Evolutionary conservation across 2,797 vertebrate species (phyloP).

Genomic region (Helarctos malayanus): DNA sequence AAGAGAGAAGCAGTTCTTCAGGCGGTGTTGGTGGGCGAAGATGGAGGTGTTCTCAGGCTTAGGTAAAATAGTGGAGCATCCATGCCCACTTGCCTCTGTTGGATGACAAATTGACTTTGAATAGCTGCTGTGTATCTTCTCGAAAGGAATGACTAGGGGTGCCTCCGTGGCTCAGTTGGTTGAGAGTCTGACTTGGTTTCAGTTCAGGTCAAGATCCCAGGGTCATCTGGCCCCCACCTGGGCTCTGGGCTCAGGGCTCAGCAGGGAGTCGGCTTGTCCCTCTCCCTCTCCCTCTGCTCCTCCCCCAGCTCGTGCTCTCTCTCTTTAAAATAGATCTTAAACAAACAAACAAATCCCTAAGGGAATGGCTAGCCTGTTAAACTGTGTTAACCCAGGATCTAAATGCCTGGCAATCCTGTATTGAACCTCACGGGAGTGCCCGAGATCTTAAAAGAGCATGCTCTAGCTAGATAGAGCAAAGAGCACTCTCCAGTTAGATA

Average conservation of each 20-base stretch:
- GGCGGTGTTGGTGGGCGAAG: rapidly evolving
- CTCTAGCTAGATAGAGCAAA: not conserved
- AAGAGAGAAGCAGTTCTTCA: not conserved
- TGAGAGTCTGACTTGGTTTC: not conserved
- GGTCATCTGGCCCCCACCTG: not conserved
- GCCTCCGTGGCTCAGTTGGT: not conserved
- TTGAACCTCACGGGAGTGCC: not conserved
- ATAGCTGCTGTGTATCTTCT: not conserved
- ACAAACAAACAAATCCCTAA: not conserved
- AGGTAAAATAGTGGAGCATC: not conserved
- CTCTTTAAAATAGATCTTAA: not conserved
- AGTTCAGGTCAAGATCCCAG: not conserved
- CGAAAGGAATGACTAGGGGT: not conserved
- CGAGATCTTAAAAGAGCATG: not conserved
- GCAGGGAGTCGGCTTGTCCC: not conserved
- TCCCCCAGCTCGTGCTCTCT: not conserved
- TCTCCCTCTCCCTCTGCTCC: not conserved
- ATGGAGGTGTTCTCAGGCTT: not conserved
- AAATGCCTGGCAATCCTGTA: not conserved
- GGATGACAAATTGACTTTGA: not conserved
- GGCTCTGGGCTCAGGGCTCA: too few relatives aligned
- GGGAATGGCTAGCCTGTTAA: not conserved
- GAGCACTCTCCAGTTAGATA: not conserved
- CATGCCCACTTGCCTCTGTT: not conserved
- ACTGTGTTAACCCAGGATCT: not conserved